Evolutionary conservation across 2,797 vertebrate species (phyloP).

Genomic region (Sandelia bainsii): DNA sequence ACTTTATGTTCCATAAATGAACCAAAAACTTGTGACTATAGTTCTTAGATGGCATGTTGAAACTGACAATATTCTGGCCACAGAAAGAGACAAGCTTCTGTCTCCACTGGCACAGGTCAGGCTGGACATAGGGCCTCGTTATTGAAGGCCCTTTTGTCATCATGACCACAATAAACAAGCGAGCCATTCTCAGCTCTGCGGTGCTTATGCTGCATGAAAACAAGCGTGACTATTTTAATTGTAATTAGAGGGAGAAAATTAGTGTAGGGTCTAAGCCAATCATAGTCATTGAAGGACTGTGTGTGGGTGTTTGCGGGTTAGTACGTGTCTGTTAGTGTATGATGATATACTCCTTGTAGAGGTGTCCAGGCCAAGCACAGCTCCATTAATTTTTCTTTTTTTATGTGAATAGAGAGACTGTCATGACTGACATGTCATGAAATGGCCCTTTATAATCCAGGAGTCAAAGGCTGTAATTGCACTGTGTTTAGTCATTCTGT

Average conservation of each 20-base stretch:
- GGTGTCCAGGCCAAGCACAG: constrained; percentile 39
- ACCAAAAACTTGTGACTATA: constrained; percentile 12
- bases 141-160: constrained; percentile 65
- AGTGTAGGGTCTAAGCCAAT: constrained; percentile 58
- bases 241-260: constrained; percentile 75
- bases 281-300: constrained; percentile 23
- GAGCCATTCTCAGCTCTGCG: constrained; percentile 68
- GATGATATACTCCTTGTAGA: constrained; percentile 38
- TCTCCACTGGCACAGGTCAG: constrained; percentile 51
- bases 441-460: constrained; percentile 50
- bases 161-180: constrained; percentile 75
- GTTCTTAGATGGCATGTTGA: constrained; percentile 19
- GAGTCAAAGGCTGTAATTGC: constrained; percentile 57
- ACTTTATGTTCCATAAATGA: constrained; percentile 8
- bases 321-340: constrained; percentile 40
- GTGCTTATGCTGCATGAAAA: constrained; percentile 70
- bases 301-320: constrained; percentile 7
- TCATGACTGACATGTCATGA: constrained; percentile 56
- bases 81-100: constrained; percentile 32
- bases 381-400: constrained; percentile 51
- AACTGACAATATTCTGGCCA: constrained; percentile 42
- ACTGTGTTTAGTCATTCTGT: constrained; percentile 56
- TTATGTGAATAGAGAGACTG: constrained; percentile 58
- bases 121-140: constrained; percentile 39
- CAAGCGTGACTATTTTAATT: constrained; percentile 79